Evolutionary conservation across 2,113 vertebrate genomes (phyloP), one percentile per base, ranked within the genome.

Genomic region (Carassius auratus): DNA sequence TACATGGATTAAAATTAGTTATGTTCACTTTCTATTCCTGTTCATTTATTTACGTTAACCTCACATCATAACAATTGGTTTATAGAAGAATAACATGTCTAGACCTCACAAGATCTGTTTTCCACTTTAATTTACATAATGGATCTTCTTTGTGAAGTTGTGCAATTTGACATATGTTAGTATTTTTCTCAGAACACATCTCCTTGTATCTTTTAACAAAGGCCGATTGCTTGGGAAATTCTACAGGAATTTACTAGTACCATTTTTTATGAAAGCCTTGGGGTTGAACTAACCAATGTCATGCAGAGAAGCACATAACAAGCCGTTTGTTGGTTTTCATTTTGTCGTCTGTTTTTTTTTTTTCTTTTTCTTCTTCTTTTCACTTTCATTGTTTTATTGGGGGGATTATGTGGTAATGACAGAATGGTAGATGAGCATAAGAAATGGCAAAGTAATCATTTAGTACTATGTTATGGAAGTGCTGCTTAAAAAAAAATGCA

Each of bases 141-240:
- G 77, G 36, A 23, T 85, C 52, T 91, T 88, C 85, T 87, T 86
- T 86, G 84, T 74, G 83, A 73, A 90, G 81, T 33, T 50, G 64
- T 85, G 81, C 57, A 87, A 73, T 90, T 84, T 86, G 61, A 84
- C 91, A 91, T 91, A 83, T 93, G 90, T 91, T 91, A 86, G 89
- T 88, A 88, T 89, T 92, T 90, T 92, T 76, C 87, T 81, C 85
- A 85, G 62, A 88, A 86, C 4, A 8, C 19, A 52, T 88, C 73
- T 68, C 81, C 80, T 79, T 76, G 30, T 30, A 75, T 84, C 62
- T 86, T 74, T 76, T 61, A 74, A 86, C 88, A 90, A 91, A 81
- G 83, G 42, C 50, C 38, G 38, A 83, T 84, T 80, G 21, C 85
- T 87, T 86, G 59, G 77, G 74, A 87, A 90, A 89, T 74, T 74